A percentile compares a stretch with the other conserved stretches of the same genome.
Evolutionary conservation across 2,888 invertebrate species (phyloP).

Genomic region (Augochlorella aurata): DNA sequence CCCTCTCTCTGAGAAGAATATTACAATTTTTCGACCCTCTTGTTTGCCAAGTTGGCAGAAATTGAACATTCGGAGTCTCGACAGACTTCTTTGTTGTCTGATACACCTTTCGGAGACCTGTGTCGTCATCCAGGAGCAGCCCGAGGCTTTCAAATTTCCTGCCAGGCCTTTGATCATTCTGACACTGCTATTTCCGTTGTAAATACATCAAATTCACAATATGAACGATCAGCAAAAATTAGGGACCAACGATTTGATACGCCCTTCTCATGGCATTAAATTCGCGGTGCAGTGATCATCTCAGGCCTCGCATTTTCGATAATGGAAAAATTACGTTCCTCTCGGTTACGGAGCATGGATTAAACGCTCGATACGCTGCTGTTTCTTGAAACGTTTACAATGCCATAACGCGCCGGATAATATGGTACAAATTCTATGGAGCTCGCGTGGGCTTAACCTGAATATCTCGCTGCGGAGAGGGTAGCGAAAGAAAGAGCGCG

Average conservation of each 20-base stretch:
- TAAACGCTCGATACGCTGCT: not conserved
- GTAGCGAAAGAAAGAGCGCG: not conserved
- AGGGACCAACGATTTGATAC: not conserved
- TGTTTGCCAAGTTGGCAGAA: not conserved
- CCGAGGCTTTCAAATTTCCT: not conserved
- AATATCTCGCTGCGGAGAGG: not conserved
- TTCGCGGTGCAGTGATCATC: not conserved
- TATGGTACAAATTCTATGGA: conserved; percentile 1
- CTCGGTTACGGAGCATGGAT: not conserved
- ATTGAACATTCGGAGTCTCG: not conserved
- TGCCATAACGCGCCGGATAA: not conserved
- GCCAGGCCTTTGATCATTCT: not conserved
- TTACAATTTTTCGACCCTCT: conserved; percentile 10
- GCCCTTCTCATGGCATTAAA: too few relatives aligned
- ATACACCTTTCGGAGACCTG: not conserved
- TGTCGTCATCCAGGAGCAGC: not conserved
- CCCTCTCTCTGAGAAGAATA: not conserved
- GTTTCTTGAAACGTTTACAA: not conserved
- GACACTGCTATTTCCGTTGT: too few relatives aligned
- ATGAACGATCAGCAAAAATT: not conserved
- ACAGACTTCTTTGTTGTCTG: not conserved
- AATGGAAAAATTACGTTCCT: not conserved
- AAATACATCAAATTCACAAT: too few relatives aligned
- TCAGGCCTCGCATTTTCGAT: not conserved
- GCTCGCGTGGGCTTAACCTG: not conserved